Evolutionary conservation across 1,140 invertebrate genomes (phyloP), one percentile per base, ranked within the genome.

Genomic region (Whitmania pigra): DNA sequence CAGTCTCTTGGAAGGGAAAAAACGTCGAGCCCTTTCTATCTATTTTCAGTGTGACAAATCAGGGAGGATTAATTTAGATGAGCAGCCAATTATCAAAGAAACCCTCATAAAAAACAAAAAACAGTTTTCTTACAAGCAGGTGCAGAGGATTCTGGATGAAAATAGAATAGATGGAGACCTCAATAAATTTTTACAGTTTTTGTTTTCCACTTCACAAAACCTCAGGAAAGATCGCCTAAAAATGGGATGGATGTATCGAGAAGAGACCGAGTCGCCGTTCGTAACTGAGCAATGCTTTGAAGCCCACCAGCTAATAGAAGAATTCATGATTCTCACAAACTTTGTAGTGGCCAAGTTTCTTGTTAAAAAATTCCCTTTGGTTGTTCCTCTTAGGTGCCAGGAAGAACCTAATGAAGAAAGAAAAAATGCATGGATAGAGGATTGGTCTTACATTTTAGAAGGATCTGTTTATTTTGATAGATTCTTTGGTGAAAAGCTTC

Each of bases 1-100:
- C 72, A 83, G 82, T 67, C 75, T 84, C 40, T 74, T 78, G 36
- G 76, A 78, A 11, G 77, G 75, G 70, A 75, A 76, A 40, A 81
- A 83, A 71, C 69, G 79, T 69, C 75, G 79, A 63, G 73, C 77
- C 7, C n/a, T 79, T 18, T 79, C 80, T 18, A 73, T 81, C 53
- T 70, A 49, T 22, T 70, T 70, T 22, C 67, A 29, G 5, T 49
- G 43, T 11, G 43, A 49, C 15, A 49, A 17, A 49, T 49, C 43
- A 17, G 43, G 43, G 15, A 49, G 43, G 43, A 49, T 49, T 49
- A 49, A 49, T 49, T 49, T 49, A 13, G 43, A 49, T 49, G 5
- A 49, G 43, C 2, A 49, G 9, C 22, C 22, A 18, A 63, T 63
- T 63, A 70, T 70, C 53, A 70, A 54, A 25, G 22, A 53, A 71